phyloP scores from a whole-genome alignment of 2,888 invertebrate genomes.

The Acronicta aceris region DNA sequence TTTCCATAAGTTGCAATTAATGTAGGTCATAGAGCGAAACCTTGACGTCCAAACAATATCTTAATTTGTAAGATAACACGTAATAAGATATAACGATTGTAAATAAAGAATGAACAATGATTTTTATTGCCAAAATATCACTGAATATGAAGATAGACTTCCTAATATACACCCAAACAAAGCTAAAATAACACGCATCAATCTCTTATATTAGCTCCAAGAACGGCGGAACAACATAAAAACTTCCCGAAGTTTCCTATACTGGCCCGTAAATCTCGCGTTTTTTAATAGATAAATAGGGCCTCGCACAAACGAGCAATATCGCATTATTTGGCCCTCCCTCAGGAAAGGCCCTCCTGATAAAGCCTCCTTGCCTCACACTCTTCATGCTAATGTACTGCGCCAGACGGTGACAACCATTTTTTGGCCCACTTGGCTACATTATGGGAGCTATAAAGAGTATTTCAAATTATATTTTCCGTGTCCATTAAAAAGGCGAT shows the following conservation, averaged over 20 bases:
- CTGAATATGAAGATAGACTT: slow-evolving; percentile 59
- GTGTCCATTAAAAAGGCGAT: slow-evolving; percentile 87
- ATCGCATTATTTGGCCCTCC: slow-evolving; percentile 89
- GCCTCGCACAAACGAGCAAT: slow-evolving; percentile 89
- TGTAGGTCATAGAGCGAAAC: slow-evolving; percentile 32
- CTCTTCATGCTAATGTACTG: slow-evolving; percentile 88
- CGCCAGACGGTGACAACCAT: slow-evolving; percentile 89
- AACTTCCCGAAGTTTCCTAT: slow-evolving; percentile 86
- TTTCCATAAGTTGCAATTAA: slow-evolving; percentile 18
- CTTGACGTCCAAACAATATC: slow-evolving; percentile 20
- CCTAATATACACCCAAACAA: slow-evolving; percentile 67
- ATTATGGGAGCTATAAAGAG: slow-evolving; percentile 87
- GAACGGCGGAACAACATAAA: slow-evolving; percentile 84
- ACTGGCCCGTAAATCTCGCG: slow-evolving; percentile 84
- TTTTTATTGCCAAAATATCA: slow-evolving; percentile 40
- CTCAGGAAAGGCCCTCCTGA: slow-evolving; percentile 89
- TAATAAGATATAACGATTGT: slow-evolving; percentile 10
- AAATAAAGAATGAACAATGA: slow-evolving; percentile 28
- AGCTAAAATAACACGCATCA: slow-evolving; percentile 81
- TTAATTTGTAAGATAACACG: slow-evolving; percentile 12
- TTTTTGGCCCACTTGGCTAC: slow-evolving; percentile 89
- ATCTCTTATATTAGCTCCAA: slow-evolving; percentile 84
- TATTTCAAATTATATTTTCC: slow-evolving; percentile 88
- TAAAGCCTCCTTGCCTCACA: slow-evolving; percentile 88
- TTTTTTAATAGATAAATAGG: slow-evolving; percentile 90